Percentiles rank a stretch among this genome's conserved stretches.
These are phyloP conservation scores for Sphaerophoria taeniata DNA, from an alignment of 2,888 invertebrate genomes.

Conservation along the genomic window DNA sequence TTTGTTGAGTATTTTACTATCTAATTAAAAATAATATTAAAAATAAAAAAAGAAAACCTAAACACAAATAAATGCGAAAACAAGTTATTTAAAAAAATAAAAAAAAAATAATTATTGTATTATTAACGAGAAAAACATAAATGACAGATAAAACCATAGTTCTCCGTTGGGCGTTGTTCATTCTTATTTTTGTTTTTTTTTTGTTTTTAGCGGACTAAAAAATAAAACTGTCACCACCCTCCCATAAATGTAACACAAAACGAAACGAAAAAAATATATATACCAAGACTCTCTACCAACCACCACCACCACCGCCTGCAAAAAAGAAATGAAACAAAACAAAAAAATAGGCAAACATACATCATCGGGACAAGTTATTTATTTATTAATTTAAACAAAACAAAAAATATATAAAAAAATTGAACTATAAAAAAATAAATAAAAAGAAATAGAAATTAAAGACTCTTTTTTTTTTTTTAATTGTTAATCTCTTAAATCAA, in stretches of 20 bases:
- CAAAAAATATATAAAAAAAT: constrained; percentile 36
- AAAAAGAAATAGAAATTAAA: constrained; percentile 72
- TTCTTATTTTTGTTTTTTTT: neutral
- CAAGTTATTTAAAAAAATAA: constrained; percentile 53
- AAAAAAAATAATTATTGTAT: constrained; percentile 65
- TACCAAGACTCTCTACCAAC: constrained; percentile 68
- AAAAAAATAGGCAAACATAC: constrained; percentile 53
- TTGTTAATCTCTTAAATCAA: constrained; percentile 75
- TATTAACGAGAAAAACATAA: constrained; percentile 59
- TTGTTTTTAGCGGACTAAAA: constrained; percentile 49
- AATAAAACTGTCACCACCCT: constrained; percentile 63
- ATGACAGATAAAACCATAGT: constrained; percentile 46
- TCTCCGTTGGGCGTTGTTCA: constrained; percentile 50
- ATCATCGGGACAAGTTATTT: constrained; percentile 75
- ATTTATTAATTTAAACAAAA: constrained; percentile 66
- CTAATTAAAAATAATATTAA: constrained; percentile 74
- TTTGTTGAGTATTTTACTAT: constrained; percentile 82
- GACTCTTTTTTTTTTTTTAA: constrained; percentile 73
- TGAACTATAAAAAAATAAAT: constrained; percentile 53
- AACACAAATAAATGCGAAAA: constrained; percentile 67
- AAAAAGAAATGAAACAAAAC: constrained; percentile 63
- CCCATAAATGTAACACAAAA: constrained; percentile 15
- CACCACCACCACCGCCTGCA: constrained; percentile 67
- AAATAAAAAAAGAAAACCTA: constrained; percentile 54
- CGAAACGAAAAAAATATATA: no score